Conservation (phyloP, 1,140 invertebrate species). For the Caenorhabditis remanei region DNA sequence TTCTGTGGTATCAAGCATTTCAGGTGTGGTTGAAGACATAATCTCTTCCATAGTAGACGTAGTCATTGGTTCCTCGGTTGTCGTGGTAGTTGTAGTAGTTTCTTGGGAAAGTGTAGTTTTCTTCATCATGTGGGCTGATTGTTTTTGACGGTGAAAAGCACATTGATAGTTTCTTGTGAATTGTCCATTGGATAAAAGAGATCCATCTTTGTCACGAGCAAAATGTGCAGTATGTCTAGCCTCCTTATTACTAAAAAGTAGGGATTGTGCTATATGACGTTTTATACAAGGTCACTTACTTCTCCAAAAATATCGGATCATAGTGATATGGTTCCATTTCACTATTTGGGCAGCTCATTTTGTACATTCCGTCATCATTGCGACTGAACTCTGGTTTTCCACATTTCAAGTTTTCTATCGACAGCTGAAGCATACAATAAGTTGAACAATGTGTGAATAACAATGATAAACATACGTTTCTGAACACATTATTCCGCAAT, state of each 20-base stretch:
- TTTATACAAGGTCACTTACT: neutral
- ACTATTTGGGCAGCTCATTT: conserved; percentile 46
- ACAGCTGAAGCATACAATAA: neutral
- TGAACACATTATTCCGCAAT: neutral
- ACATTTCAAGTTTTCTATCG: neutral
- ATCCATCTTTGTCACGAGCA: conserved; percentile 35
- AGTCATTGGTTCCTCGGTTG: neutral
- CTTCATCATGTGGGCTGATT: neutral
- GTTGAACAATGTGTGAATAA: neutral
- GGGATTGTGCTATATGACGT: neutral
- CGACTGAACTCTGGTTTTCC: neutral
- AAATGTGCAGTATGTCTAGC: conserved; percentile 47
- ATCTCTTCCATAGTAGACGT: conserved; percentile 6
- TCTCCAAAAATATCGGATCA: conserved; percentile 17
- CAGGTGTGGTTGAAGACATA: neutral
- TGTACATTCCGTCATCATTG: conserved; percentile 18
- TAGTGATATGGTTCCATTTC: conserved; percentile 31
- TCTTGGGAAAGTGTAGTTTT: neutral
- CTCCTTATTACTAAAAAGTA: conserved; percentile 7
- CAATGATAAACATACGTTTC: neutral
- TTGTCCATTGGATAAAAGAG: conserved; percentile 26
- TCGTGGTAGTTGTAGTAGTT: neutral
- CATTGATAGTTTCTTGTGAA: conserved; percentile 41
- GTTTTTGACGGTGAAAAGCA: conserved; percentile 19
- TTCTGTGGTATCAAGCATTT: neutral